Base-by-base conservation (phyloP, 2,113 vertebrate genomes). In the Sorex fumeus region DNA sequence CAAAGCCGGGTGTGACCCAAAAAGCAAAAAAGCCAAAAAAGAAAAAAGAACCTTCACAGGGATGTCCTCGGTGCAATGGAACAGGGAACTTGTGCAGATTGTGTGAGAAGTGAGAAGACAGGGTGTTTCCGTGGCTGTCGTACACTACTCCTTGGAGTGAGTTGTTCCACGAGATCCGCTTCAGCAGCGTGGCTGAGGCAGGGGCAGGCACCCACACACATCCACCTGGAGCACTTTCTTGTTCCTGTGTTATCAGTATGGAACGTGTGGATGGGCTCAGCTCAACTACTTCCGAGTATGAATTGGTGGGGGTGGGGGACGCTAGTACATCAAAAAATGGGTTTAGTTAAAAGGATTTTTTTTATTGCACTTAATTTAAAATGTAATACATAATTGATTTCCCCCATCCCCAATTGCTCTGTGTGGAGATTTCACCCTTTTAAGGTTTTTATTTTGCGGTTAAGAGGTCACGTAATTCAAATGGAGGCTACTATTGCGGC, bases 401-500 rank as follows among this genome's bases (percentile, higher is more conserved):
- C 84, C 60, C 62, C 34, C 34, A 40, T 7, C 50, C 76, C 87
- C 62, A 19, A 64, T 94, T 75, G 28, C 67, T 91, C 40, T 76
- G 3, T 82, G 25, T 93, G 78, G 87, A 77, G 77, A 28, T 43
- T 84, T 75, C 28, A 84, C 85, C 64, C 43, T 92, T 96, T 82
- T 95, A 95, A 91, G 93, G 93, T 89, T 77, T 84, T 2, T 87
- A 11, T 77, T 94, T 71, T 94, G 93, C 85, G 78, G 87, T 85
- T 85, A 67, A 71, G 84, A 84, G 75, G 72, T 77, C 78, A 64
- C 60, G 80, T 89, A 90, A 72, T 67, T 88, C 82, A 85, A 76
- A 50, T 87, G 64, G 80, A 88, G 64, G 36, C 28, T 40, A 23
- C 36, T 2, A 13, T 76, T 23, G 11, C 5, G 77, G n/a, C 47